phyloP scores from a whole-genome alignment of 2,888 invertebrate species.

The Drosophila hamatofila region DNA sequence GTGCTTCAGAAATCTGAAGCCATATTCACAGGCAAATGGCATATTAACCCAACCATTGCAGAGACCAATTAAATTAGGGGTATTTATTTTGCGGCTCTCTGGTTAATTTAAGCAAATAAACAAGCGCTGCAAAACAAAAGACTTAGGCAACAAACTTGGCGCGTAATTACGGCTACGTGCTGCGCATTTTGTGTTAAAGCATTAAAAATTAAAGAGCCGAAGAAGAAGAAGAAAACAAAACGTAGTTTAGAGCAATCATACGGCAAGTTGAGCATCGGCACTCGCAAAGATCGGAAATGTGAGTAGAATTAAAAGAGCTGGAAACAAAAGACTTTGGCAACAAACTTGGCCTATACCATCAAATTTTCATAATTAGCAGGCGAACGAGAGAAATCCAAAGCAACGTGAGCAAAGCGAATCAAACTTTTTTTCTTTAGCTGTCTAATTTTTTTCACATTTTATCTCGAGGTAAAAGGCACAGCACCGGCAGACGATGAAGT shows the following conservation, averaged over 20 bases:
- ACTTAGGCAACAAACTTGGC: conserved; percentile 71
- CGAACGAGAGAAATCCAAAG: conserved; percentile 44
- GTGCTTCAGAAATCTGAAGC: conserved; percentile 3
- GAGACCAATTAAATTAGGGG: conserved; percentile 20
- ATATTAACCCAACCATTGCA: conserved; percentile 22
- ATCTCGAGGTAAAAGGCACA: conserved; percentile 39
- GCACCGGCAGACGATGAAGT: conserved; percentile 11
- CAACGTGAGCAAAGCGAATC: conserved; percentile 47
- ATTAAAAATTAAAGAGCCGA: conserved; percentile 21
- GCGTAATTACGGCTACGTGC: conserved; percentile 65
- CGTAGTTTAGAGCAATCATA: conserved; percentile 35
- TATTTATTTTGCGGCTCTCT: conserved; percentile 24
- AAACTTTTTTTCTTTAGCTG: conserved; percentile 22
- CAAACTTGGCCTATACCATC: conserved; percentile 50
- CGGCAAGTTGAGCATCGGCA: conserved; percentile 39
- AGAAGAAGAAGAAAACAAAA: not conserved
- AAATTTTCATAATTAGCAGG: conserved; percentile 64
- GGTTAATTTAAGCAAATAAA: conserved; percentile 48
- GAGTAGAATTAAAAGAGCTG: conserved; percentile 39
- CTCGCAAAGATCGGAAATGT: conserved; percentile 58
- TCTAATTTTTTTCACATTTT: not conserved
- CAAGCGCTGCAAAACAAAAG: conserved; percentile 69
- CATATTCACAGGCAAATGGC: conserved; percentile 1
- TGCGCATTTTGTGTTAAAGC: conserved; percentile 51
- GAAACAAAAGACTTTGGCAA: conserved; percentile 66